Conservation (phyloP, 2,888 invertebrate species). For the Sesamia inferens region DNA sequence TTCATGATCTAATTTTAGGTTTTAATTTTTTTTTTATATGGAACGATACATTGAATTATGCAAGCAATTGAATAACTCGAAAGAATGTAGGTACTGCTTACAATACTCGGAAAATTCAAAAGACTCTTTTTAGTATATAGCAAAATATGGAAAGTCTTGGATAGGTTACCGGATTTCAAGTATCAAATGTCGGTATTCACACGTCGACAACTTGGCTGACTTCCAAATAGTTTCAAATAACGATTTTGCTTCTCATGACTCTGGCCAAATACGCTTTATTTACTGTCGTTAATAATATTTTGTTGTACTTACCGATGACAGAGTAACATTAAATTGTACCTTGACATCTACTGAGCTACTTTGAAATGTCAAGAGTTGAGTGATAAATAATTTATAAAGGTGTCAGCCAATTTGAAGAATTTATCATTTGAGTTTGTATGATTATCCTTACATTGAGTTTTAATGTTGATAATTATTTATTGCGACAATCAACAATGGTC, state of each 20-base stretch:
- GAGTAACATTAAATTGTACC: constrained; percentile 46
- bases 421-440: background rate
- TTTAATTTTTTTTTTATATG: constrained; percentile 19
- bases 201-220: constrained; percentile 75
- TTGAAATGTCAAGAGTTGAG: constrained; percentile 31
- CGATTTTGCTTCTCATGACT: constrained; percentile 72
- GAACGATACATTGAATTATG: constrained; percentile 10
- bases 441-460: background rate
- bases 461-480: constrained; percentile 3
- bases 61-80: background rate
- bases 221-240: constrained; percentile 82
- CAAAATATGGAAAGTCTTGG: constrained; percentile 46
- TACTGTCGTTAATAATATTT: constrained; percentile 55
- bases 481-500: background rate
- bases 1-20: constrained; percentile 63
- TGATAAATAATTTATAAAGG: constrained; percentile 1
- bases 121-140: constrained; percentile 30
- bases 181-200: constrained; percentile 83
- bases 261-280: constrained; percentile 79
- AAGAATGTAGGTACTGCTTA: constrained; percentile 17
- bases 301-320: constrained; percentile 35
- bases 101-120: constrained; percentile 14
- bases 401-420: background rate
- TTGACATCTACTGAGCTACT: constrained; percentile 44
- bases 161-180: constrained; percentile 67